Evolutionary conservation across 2,113 vertebrate genomes (phyloP), one percentile per base, ranked within the genome.

Genomic region (Cheirogaleus medius): DNA sequence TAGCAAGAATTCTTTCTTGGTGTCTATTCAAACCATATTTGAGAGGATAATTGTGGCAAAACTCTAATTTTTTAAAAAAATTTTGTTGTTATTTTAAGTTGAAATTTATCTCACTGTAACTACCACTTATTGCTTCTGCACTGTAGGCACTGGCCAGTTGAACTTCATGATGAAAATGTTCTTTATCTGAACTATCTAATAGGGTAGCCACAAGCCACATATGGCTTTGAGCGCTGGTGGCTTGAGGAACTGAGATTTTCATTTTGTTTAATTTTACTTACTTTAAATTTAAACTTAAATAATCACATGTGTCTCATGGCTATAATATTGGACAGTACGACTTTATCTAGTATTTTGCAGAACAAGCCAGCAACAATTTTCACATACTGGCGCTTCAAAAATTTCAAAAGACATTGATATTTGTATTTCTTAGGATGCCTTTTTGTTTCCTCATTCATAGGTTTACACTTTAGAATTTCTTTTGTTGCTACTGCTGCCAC

Each of bases 21-120:
- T 73, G 73, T 91, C 39, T 81, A 17, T 23, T 83, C n/a, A 69
- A 82, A 86, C 2, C 37, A 81, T 80, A 69, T 63, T 93, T 63
- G 54, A 88, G 74, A 95, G 21, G 10, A 93, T 87, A 81, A 90
- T 37, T 92, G 64, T 71, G 93, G 18, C 29, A 87, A 96, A 74
- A 0, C 29, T 82, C 17, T 82, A 56, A 74, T 76, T 34, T 74
- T 73, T 49, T 44, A 82, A 87, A 71, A 54, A 82, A 87, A 71
- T 54, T 54, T 64, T 76, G 11, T 56, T 21, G 37, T 63, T 76
- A 39, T 63, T 47, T 58, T 91, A 77, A 82, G 27, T 82, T 86
- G 47, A 58, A 92, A 84, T 25, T 76, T 91, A 82, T 52, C 37
- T 58, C 49, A 20, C 32, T 60, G 21, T 63, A 77, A 66, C 29